Conservation (phyloP, 2,888 invertebrate genomes). For the Cheilosia vulpina region DNA sequence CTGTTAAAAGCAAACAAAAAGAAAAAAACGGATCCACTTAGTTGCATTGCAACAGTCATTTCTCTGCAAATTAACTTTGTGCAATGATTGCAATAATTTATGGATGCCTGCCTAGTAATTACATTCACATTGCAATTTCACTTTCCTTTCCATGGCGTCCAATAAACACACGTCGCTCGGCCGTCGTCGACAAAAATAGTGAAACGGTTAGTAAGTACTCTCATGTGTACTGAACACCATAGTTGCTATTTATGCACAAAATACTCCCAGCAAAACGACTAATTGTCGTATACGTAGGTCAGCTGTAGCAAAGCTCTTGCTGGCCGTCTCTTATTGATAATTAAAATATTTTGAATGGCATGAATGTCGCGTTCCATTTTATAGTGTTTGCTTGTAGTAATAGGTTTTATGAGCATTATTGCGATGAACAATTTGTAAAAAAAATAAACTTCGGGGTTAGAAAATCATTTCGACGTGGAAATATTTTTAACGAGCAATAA, state of each 20-base stretch:
- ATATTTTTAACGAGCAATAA: too few relatives aligned
- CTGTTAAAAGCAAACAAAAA: neutral
- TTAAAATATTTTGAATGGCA: conserved; percentile 58
- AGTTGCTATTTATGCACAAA: neutral
- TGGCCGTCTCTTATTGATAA: conserved; percentile 58
- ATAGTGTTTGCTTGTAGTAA: neutral
- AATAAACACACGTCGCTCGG: conserved; percentile 28
- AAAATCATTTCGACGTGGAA: neutral
- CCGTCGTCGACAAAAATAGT: neutral
- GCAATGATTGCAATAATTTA: conserved; percentile 56
- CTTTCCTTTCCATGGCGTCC: conserved; percentile 27
- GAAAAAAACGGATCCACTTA: conserved; percentile 19
- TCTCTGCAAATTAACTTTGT: conserved; percentile 44
- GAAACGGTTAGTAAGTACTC: neutral
- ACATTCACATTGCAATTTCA: conserved; percentile 46
- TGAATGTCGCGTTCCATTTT: conserved; percentile 38
- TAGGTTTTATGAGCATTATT: neutral
- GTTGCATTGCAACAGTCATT: conserved; percentile 54
- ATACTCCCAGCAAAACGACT: conserved; percentile 14
- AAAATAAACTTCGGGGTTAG: neutral
- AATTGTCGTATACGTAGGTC: conserved; percentile 17
- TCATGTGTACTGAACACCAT: neutral
- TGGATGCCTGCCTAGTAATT: conserved; percentile 45
- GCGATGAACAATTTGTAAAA: neutral
- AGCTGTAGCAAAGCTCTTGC: conserved; percentile 26